These are phyloP conservation scores for Xanthorhoe spadicearia DNA, from an alignment of 2,888 invertebrate genomes.

Conservation along the genomic window DNA sequence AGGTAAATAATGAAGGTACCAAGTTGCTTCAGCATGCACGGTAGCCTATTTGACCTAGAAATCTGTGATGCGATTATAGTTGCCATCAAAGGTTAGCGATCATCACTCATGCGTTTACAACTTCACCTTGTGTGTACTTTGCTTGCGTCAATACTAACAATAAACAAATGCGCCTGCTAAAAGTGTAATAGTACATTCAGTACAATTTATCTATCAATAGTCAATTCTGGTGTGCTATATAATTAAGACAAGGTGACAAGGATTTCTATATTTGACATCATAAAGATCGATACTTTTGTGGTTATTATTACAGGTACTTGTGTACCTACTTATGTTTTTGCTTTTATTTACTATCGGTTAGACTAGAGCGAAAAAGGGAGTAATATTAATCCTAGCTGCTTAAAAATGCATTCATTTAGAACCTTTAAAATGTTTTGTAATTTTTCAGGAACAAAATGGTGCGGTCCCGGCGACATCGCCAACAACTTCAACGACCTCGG, in stretches of 20 bases:
- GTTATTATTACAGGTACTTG: no score
- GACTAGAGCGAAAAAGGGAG: no score
- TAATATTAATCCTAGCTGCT: no score
- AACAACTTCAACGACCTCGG: conserved; percentile 87
- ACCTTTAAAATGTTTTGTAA: neutral
- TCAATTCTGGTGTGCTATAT: neutral
- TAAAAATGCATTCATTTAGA: neutral
- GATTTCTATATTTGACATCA: no score
- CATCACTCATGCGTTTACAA: neutral
- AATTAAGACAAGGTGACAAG: no score
- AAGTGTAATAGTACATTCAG: neutral
- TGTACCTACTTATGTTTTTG: no score
- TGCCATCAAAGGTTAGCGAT: neutral
- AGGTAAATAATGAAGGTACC: neutral
- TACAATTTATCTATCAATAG: no score
- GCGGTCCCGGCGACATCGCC: conserved; percentile 89
- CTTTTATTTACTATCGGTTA: no score
- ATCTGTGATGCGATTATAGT: neutral
- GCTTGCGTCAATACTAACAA: neutral
- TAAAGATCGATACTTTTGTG: no score
- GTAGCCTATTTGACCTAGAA: neutral
- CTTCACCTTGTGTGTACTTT: neutral
- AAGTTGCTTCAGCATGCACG: neutral
- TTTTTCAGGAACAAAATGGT: conserved; percentile 91
- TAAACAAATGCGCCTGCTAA: neutral